A percentile compares a stretch with the other conserved stretches of the same genome.
phyloP scores from a whole-genome alignment of 2,888 invertebrate species.

The Ectemnius cavifrons region DNA sequence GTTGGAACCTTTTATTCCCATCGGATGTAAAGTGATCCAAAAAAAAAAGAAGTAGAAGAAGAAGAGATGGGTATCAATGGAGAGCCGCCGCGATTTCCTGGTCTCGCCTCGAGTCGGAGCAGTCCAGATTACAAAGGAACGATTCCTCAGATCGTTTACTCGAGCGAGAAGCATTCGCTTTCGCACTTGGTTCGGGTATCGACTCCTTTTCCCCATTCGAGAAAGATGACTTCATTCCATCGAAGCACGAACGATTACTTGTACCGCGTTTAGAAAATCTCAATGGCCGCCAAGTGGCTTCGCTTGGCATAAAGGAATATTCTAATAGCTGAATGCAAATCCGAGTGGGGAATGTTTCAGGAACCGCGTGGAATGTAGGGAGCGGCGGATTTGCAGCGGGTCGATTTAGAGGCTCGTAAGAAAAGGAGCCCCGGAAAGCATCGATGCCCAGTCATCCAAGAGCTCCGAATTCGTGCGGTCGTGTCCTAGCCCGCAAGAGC shows the following conservation, averaged over 20 bases:
- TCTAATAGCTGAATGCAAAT: too few relatives aligned
- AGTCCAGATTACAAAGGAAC: slow-evolving; percentile 57
- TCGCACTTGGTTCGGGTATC: slow-evolving; percentile 47
- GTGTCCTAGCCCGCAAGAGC: neutral
- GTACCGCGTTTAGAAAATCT: neutral
- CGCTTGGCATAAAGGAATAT: too few relatives aligned
- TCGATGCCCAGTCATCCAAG: too few relatives aligned
- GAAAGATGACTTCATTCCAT: slow-evolving; percentile 46
- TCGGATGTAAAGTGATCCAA: slow-evolving; percentile 31
- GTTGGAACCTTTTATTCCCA: slow-evolving; percentile 24
- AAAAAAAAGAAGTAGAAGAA: neutral
- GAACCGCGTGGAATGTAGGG: too few relatives aligned
- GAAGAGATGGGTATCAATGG: too few relatives aligned
- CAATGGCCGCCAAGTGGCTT: too few relatives aligned
- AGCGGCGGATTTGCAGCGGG: too few relatives aligned
- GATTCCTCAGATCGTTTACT: slow-evolving; percentile 50
- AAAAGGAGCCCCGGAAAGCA: too few relatives aligned
- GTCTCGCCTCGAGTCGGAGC: slow-evolving; percentile 36
- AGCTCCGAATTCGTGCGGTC: neutral
- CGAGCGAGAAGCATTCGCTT: slow-evolving; percentile 39
- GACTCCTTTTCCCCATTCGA: slow-evolving; percentile 12
- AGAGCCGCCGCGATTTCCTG: too few relatives aligned
- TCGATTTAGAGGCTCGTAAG: too few relatives aligned
- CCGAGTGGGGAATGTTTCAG: too few relatives aligned
- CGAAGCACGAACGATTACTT: slow-evolving; percentile 8